These are phyloP conservation scores for Molossus molossus DNA, from an alignment of 2,797 vertebrate species.

Conservation along the genomic window DNA sequence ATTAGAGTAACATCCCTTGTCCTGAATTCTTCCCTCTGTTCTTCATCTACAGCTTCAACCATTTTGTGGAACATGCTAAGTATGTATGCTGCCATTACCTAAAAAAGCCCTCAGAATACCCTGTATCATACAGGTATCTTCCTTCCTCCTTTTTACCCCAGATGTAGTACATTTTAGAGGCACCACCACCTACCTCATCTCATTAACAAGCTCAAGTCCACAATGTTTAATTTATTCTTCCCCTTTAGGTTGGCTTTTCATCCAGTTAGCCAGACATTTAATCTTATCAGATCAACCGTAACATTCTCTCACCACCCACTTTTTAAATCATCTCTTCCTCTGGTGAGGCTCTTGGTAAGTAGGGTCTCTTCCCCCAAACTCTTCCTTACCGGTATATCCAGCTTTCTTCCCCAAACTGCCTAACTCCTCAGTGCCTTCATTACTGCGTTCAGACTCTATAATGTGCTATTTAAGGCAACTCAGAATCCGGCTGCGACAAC, in stretches of 20 bases:
- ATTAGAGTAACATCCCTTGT: neutral
- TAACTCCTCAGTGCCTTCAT: neutral
- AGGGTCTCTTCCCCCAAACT: neutral
- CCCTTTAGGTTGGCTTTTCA: neutral
- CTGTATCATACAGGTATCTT: neutral
- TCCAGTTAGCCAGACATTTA: neutral
- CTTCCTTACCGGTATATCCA: neutral
- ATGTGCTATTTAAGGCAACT: neutral
- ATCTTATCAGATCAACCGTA: neutral
- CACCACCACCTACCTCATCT: neutral
- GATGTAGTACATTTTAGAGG: neutral
- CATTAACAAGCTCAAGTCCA: neutral
- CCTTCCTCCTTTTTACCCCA: neutral
- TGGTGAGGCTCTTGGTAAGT: neutral
- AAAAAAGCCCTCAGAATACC: neutral
- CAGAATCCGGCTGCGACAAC: neutral
- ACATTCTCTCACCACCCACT: neutral
- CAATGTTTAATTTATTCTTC: slow-evolving; percentile 6
- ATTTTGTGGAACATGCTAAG: neutral
- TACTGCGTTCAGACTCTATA: neutral
- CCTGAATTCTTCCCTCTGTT: neutral
- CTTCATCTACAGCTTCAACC: neutral
- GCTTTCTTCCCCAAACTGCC: neutral
- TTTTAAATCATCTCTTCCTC: neutral
- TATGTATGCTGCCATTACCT: neutral